Percentiles rank a stretch among this genome's conserved stretches.
These are phyloP conservation scores for Isaurus tuberculatus DNA, from an alignment of 92 coral and sea anemone genomes.

Conservation along the genomic window DNA sequence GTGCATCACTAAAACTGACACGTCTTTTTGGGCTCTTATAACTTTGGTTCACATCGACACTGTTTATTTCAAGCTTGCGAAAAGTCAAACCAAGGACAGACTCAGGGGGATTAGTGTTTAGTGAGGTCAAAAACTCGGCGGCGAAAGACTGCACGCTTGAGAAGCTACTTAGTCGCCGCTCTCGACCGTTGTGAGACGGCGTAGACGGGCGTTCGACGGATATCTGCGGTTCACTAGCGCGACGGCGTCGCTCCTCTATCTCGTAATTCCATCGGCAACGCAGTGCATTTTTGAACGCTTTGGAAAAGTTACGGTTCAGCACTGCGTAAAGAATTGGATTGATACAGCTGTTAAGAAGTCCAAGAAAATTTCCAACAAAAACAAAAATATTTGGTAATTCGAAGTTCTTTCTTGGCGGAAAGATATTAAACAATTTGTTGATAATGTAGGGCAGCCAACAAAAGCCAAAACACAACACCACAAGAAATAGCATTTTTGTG, in stretches of 20 bases:
- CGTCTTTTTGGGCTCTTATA: not conserved
- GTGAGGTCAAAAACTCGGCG: not conserved
- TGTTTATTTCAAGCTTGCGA: conserved; percentile 6
- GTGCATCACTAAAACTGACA: conserved; percentile 9
- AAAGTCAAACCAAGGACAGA: not conserved
- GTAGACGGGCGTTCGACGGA: not conserved
- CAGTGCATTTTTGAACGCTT: conserved; percentile 76
- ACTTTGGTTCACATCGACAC: not conserved
- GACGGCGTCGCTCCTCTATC: conserved; percentile 71
- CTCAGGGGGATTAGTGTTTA: not conserved
- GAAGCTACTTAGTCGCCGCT: conserved; percentile 19
- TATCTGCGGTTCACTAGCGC: conserved; percentile 25
- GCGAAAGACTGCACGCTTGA: conserved; percentile 2
- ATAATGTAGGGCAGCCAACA: conserved; percentile 81
- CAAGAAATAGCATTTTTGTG: conserved; percentile 78
- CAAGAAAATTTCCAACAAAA: conserved; percentile 78
- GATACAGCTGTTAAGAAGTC: conserved; percentile 74
- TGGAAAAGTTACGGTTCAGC: conserved; percentile 71
- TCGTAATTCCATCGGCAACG: conserved; percentile 79
- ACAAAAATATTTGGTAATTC: conserved; percentile 71
- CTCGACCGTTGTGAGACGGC: not conserved
- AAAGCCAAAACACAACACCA: conserved; percentile 72
- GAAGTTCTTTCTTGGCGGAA: conserved; percentile 64
- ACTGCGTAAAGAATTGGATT: conserved; percentile 81
- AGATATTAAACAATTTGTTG: conserved; percentile 79